Evolutionary conservation across 1,140 invertebrate species (phyloP).

Genomic region (Heliconius eleuchia): DNA sequence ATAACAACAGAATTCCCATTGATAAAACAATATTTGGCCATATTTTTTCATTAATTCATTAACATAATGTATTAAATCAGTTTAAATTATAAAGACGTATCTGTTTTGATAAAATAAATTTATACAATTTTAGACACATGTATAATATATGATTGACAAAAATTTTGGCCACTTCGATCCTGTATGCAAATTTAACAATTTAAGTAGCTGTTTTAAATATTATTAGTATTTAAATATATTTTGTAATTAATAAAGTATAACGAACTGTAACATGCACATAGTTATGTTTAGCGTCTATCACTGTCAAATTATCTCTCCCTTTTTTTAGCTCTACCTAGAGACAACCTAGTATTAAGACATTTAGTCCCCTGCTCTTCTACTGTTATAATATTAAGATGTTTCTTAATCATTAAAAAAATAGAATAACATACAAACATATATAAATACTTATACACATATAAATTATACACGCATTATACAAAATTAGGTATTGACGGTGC

Average conservation of each 20-base stretch:
- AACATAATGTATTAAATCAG: conserved; percentile 32
- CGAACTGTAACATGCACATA: neutral
- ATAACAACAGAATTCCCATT: conserved; percentile 25
- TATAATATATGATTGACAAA: conserved; percentile 13
- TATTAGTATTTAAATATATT: neutral
- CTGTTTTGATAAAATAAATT: conserved; percentile 12
- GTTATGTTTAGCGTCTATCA: neutral
- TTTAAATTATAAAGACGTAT: conserved; percentile 35
- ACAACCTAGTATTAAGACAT: too few species aligned
- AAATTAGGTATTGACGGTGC: conserved; percentile 18
- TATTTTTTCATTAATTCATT: conserved; percentile 27
- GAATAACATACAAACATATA: neutral
- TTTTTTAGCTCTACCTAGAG: too few species aligned
- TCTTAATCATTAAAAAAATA: too few species aligned
- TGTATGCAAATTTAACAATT: neutral
- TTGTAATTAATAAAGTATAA: neutral
- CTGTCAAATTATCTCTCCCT: neutral
- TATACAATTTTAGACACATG: conserved; percentile 1
- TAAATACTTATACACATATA: neutral
- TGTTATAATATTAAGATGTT: too few species aligned
- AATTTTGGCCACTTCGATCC: neutral
- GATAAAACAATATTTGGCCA: conserved; percentile 17
- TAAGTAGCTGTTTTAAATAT: conserved; percentile 2
- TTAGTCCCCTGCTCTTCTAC: too few species aligned
- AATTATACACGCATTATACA: conserved; percentile 16